Evolutionary conservation across 2,888 invertebrate species (phyloP), one percentile per base, ranked within the genome.

Genomic region (Artemia sinica): DNA sequence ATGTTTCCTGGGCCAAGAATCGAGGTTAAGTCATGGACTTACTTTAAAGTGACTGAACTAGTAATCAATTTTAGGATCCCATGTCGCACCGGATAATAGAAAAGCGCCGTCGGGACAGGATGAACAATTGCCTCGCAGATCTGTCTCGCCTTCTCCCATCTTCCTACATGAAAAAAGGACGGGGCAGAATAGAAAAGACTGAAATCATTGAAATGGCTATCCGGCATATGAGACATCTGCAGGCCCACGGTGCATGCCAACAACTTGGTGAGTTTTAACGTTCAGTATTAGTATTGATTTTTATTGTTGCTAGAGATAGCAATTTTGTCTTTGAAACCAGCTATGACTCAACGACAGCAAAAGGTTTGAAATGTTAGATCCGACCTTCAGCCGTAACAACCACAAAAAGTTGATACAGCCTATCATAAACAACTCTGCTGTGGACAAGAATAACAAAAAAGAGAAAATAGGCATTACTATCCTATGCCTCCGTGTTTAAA

Each of bases 141-240:
- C 83, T 96, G 50, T 92, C 93, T 69, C 84, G 92, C 58, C 84
- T 96, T 68, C 93, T 96, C 72, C 96, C 95, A 0, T 86, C 91
- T 1, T 89, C 91, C 75, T 94, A 92, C 77, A 82, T 93, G 75
- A 91, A 94, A 79, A 95, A 95, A 79, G 94, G 94, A 9, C 85
- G 95, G 69, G 95, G 95, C 14, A 83, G 96, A 65, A 91, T 96
- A 67, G 96, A 96, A 78, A 96, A 96, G 80, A 95, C 95, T 0
- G 95, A 96, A 81, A 95, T 96, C 71, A 94, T 96, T 71, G 95
- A 96, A 80, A 93, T 95, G 93, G 94, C 95, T 65, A 95, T 94
- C 72, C 85, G 90, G 70, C 93, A 95, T 76, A 86, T 96, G 80
- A 91, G 91, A 77, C 88, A 88, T 78, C 81, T 96, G 71, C 91